These are phyloP conservation scores for Tautogolabrus adspersus DNA, from an alignment of 2,113 vertebrate species.

Conservation along the genomic window DNA sequence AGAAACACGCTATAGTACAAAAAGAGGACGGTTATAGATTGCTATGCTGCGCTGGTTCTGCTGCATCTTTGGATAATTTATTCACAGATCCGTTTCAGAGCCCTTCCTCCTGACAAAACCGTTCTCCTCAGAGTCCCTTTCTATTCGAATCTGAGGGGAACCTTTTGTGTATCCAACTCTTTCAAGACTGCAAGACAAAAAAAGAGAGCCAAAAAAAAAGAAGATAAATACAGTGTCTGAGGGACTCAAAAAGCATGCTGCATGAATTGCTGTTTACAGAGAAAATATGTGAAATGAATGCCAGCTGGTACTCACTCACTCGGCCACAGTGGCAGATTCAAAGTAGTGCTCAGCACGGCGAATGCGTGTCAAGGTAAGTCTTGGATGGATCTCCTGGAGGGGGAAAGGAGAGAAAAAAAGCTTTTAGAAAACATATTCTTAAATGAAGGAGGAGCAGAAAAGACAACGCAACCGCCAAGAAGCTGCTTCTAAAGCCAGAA, in stretches of 20 bases:
- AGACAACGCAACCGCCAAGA: background rate
- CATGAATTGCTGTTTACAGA: background rate
- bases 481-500: background rate
- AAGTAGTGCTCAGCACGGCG: conserved; percentile 92
- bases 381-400: conserved; percentile 86
- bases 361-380: conserved; percentile 90
- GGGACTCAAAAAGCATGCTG: background rate
- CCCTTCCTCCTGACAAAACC: conserved; percentile 86
- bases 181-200: conserved; percentile 82
- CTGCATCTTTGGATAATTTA: conserved; percentile 20
- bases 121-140: conserved; percentile 85
- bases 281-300: background rate
- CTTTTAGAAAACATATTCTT: background rate
- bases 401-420: conserved; percentile 3
- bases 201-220: background rate
- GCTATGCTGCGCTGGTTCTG: background rate
- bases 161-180: conserved; percentile 83
- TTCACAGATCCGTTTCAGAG: conserved; percentile 90
- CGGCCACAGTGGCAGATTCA: conserved; percentile 83
- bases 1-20: conserved; percentile 35
- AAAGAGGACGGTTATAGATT: conserved; percentile 15
- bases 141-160: conserved; percentile 90
- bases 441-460: background rate
- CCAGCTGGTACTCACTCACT: conserved; percentile 81
- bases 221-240: background rate